phyloP scores from a whole-genome alignment of 2,888 invertebrate species.

The Candidula unifasciata region DNA sequence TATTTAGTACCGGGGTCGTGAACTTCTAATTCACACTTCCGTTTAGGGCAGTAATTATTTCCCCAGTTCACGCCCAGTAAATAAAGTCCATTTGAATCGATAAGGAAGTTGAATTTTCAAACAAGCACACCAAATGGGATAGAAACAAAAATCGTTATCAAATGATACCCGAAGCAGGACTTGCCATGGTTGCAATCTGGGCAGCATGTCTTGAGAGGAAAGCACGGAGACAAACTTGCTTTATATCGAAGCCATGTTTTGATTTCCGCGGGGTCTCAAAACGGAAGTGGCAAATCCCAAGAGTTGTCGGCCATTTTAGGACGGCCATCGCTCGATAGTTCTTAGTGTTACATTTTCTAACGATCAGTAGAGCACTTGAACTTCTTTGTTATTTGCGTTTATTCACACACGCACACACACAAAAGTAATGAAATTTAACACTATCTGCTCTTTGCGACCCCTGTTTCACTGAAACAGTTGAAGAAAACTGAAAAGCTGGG shows the following conservation, averaged over 20 bases:
- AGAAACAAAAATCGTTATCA: constrained; percentile 33
- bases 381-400: not conserved
- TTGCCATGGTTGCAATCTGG: constrained; percentile 37
- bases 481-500: constrained; percentile 15
- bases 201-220: constrained; percentile 5
- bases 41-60: constrained; percentile 10
- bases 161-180: constrained; percentile 11
- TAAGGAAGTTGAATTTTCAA: constrained; percentile 31
- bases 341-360: constrained; percentile 20
- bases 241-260: constrained; percentile 4
- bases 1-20: not conserved
- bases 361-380: not conserved
- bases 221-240: not conserved
- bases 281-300: constrained; percentile 33
- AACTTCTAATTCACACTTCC: not conserved
- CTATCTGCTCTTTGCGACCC: not conserved
- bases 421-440: constrained; percentile 13
- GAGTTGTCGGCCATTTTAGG: constrained; percentile 24
- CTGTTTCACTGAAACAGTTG: not conserved
- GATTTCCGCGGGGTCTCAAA: constrained; percentile 21
- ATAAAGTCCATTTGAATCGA: constrained; percentile 16
- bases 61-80: constrained; percentile 7
- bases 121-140: not conserved
- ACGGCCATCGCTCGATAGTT: not conserved
- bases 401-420: not conserved